phyloP scores from a whole-genome alignment of 2,888 invertebrate genomes.

The Amphimallon solstitiale region DNA sequence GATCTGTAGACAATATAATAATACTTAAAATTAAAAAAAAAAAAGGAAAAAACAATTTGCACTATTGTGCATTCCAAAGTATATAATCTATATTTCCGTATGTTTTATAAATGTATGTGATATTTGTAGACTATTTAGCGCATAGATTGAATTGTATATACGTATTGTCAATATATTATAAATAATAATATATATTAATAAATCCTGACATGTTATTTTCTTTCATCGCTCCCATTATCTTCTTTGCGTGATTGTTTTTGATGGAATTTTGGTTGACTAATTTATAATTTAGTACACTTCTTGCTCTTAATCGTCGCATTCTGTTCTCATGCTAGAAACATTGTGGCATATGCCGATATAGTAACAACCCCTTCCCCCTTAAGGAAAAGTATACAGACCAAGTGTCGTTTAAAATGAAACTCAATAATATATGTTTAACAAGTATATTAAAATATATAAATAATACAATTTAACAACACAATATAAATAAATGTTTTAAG shows the following conservation, averaged over 20 bases:
- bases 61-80: constrained; percentile 60
- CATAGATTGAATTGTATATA: constrained; percentile 55
- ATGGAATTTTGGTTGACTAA: no score
- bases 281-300: no score
- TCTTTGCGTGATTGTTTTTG: no score
- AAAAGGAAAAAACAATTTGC: constrained; percentile 52
- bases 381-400: no score
- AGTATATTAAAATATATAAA: constrained; percentile 40
- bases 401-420: no score
- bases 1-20: constrained; percentile 59
- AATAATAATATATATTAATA: constrained; percentile 31
- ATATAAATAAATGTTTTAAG: constrained; percentile 29
- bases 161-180: constrained; percentile 33
- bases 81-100: constrained; percentile 53
- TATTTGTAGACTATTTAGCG: constrained; percentile 55
- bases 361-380: no score
- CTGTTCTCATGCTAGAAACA: no score
- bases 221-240: no score
- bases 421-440: constrained; percentile 28
- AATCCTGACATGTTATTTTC: constrained; percentile 23
- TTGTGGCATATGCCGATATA: no score
- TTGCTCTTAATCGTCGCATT: no score
- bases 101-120: constrained; percentile 62
- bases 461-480: constrained; percentile 34
- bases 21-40: no score